Evolutionary conservation across 1,140 invertebrate genomes (phyloP), one percentile per base, ranked within the genome.

Genomic region (Solenopsis invicta): DNA sequence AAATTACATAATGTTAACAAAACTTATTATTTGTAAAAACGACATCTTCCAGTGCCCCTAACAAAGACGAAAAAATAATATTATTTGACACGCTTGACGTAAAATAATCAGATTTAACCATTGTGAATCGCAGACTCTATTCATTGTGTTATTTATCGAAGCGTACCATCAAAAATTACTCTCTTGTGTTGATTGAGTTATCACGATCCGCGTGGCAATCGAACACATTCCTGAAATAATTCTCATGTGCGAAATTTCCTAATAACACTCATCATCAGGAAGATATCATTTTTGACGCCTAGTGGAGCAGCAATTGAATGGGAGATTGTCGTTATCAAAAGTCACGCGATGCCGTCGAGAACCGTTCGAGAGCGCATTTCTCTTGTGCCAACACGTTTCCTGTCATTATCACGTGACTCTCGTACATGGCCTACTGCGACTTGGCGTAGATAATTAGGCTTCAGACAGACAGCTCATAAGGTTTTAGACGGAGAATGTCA

Each of bases 361-460:
- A 50, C 75, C 59, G 59, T 48, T 74, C 45, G n/a, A 62, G 67
- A 74, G 34, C 29, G 61, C 59, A 41, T 66, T 77, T 88, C 78
- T 78, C 81, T 72, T 24, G 24, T 50, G 13, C 18, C 56, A 75
- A 21, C 50, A 56, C 64, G 67, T 86, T 89, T 64, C 62, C 82
- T 37, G 64, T 64, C 75, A 71, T 74, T 89, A 81, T 64, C 64
- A 76, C 62, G 84, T 89, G 84, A 80, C 56, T 54, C 24, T 21
- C 2, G 4, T 13, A 16, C 50, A 12, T 9, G 8, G 37, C 10
- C n/a, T 80, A 87, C 86, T 54, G 56, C 41, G 71, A 48, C 54
- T 71, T 59, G 34, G 9, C 80, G 54, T 5, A 72, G 56, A 72
- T 88, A 89, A 89, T 89, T 89, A 88, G 62, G 45, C 34, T 41